Conservation (phyloP, 1,140 invertebrate genomes). For the Drosophila tropicalis region DNA sequence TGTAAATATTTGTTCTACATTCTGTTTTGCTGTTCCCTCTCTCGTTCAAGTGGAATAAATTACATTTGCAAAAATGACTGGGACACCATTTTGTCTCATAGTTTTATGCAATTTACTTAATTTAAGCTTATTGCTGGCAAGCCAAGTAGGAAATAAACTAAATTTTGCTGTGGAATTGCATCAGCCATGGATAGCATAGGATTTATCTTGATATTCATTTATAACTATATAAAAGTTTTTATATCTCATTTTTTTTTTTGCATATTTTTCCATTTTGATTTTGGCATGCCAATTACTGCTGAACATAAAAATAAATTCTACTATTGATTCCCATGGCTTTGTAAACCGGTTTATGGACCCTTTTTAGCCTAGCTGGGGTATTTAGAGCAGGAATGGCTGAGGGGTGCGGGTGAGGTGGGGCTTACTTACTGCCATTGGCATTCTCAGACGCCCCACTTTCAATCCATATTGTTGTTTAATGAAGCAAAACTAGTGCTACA, state of each 20-base stretch:
- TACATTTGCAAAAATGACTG: conserved; percentile 51
- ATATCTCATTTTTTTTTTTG: not conserved
- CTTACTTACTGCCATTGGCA: conserved; percentile 1
- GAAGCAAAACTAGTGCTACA: conserved; percentile 16
- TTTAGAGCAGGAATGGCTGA: not conserved
- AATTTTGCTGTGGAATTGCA: conserved; percentile 40
- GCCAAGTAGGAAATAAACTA: conserved; percentile 13
- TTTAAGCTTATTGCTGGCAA: conserved; percentile 15
- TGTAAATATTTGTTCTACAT: not conserved
- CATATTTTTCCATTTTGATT: conserved; percentile 16
- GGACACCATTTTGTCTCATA: conserved; percentile 38
- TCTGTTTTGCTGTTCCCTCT: not conserved
- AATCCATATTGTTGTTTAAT: conserved; percentile 18
- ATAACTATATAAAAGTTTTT: no score
- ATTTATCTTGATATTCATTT: conserved; percentile 1
- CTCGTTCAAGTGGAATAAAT: conserved; percentile 47
- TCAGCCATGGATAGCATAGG: conserved; percentile 17
- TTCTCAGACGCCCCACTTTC: not conserved
- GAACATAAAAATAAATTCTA: not conserved
- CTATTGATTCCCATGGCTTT: conserved; percentile 1
- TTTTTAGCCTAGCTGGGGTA: not conserved
- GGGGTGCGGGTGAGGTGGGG: not conserved
- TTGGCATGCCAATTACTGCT: not conserved
- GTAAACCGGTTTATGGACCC: conserved; percentile 9
- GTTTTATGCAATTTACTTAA: conserved; percentile 35